phyloP scores from a whole-genome alignment of 2,888 invertebrate species.

The Stramonita haemastoma region DNA sequence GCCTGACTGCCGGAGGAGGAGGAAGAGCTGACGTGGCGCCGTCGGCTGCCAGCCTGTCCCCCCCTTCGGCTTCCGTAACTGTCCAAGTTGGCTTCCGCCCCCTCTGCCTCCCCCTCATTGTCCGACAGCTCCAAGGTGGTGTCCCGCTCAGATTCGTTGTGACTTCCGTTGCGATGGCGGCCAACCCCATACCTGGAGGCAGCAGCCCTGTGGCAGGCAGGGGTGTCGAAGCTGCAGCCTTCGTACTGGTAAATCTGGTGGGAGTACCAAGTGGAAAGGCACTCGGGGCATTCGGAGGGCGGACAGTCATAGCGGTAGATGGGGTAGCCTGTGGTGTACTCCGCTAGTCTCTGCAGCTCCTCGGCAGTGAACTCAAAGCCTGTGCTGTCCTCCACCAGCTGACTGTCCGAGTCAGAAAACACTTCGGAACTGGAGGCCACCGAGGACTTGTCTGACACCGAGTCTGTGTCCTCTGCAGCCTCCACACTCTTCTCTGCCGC shows the following conservation, averaged over 20 bases:
- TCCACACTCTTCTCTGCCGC: slow-evolving; percentile 58
- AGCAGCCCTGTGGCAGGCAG: slow-evolving; percentile 8
- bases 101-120: slow-evolving; percentile 52
- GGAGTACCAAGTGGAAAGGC: slow-evolving; percentile 61
- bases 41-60: background rate
- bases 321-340: slow-evolving; percentile 72
- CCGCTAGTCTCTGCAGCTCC: slow-evolving; percentile 69
- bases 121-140: slow-evolving; percentile 42
- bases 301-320: slow-evolving; percentile 71
- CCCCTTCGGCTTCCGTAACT: slow-evolving; percentile 26
- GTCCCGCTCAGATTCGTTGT: slow-evolving; percentile 31
- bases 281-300: slow-evolving; percentile 71
- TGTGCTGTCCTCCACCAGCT: slow-evolving; percentile 49
- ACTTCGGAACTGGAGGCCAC: slow-evolving; percentile 67
- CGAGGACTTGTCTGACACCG: slow-evolving; percentile 66
- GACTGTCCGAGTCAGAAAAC: slow-evolving; percentile 61
- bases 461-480: slow-evolving; percentile 58
- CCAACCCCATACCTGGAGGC: background rate
- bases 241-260: slow-evolving; percentile 55
- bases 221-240: slow-evolving; percentile 42
- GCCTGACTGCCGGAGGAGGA: background rate
- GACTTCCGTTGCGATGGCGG: background rate
- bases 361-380: slow-evolving; percentile 61
- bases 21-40: background rate
- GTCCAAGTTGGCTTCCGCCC: slow-evolving; percentile 45